Evolutionary conservation across 2,888 invertebrate genomes (phyloP), one percentile per base, ranked within the genome.

Genomic region (Gonocerus acuteangulatus): DNA sequence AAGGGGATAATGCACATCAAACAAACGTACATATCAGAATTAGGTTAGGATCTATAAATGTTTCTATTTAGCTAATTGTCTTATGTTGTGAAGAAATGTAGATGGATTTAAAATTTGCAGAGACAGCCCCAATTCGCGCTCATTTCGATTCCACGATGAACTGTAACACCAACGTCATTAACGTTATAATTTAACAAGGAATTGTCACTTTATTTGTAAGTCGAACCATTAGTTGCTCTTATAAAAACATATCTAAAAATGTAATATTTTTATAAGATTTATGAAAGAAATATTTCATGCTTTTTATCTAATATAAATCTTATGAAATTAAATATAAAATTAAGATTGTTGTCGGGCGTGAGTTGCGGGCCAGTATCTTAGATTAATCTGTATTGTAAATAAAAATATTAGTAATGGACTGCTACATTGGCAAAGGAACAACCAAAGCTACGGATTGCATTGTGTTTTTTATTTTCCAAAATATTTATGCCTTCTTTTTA

Each of bases 11-110:
- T 64, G 65, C 62, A 62, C 66, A 64, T 67, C 65, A 66, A 62
- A 63, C 67, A 65, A 68, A 67, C 67, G 66, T 68, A 68, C 68
- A 68, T 68, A 68, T 68, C 68, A 68, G 64, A 62, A 52, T 61
- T 67, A 67, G 67, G 51, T 48, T 66, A 65, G 63, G 64, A 64
- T 60, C 65, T 66, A 63, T 67, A 62, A 62, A 67, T 67, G 67
- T 67, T 67, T 66, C 65, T 64, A 64, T 64, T 60, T 64, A 65
- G 63, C 62, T 65, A 61, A 65, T 62, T 62, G 62, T 56, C 52
- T 48, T 44, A 27, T 61, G 54, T 61, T 52, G 51, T 49, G 32
- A 39, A 3, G 39, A 39, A 54, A 56, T 36, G 21, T 52, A 62
- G 61, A 59, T 61, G 39, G 48, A 45, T 39, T 52, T 15, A 27